A percentile compares a stretch with the other conserved stretches of the same genome.
These are phyloP conservation scores for Eidolon dupreanum DNA, from an alignment of 2,797 vertebrate species.

Conservation along the genomic window DNA sequence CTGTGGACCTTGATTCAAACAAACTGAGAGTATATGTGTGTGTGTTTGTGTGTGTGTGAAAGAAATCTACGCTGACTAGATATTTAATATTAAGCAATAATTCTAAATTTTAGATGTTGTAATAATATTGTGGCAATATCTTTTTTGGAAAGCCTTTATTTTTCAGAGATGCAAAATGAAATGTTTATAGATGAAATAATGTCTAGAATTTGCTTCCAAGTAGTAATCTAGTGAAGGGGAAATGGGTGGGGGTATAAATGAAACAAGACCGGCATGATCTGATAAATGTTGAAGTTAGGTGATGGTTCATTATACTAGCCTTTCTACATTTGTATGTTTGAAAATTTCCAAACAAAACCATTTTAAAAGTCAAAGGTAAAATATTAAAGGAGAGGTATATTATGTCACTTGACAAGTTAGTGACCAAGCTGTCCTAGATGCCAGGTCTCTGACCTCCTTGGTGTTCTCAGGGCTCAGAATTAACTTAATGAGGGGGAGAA, in stretches of 20 bases:
- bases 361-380: constrained; percentile 10
- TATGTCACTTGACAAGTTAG: neutral
- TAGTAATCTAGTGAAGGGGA: neutral
- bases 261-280: neutral
- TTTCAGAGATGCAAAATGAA: constrained; percentile 28
- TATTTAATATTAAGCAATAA: neutral
- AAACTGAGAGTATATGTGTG: neutral
- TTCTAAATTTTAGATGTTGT: neutral
- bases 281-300: neutral
- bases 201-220: constrained; percentile 37
- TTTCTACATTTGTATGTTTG: neutral
- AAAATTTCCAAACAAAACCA: neutral
- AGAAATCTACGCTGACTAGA: neutral
- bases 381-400: neutral
- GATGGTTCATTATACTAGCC: neutral
- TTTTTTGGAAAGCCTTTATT: neutral
- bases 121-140: neutral
- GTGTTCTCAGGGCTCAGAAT: neutral
- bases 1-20: neutral
- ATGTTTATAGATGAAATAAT: neutral
- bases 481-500: neutral
- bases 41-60: neutral
- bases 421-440: neutral
- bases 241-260: neutral
- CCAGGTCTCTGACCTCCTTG: neutral